Conservation (phyloP, 1,140 invertebrate species). For the Macrostomum lignano region DNA sequence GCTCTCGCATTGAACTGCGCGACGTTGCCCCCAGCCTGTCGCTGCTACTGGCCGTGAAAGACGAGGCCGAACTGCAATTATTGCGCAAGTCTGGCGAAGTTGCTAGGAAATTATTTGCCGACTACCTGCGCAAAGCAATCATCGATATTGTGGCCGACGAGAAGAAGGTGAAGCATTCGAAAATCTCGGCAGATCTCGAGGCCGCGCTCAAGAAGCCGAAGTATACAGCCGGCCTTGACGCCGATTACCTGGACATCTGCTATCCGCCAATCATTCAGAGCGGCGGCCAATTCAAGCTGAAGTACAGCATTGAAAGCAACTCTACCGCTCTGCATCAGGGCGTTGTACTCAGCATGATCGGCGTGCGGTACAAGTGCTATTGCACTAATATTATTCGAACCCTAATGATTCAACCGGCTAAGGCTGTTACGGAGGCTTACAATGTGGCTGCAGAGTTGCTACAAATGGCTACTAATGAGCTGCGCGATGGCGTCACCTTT, state of each 20-base stretch:
- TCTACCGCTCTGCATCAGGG: slow-evolving; percentile 81
- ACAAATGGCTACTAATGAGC: too few species aligned
- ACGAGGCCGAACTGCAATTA: slow-evolving; percentile 63
- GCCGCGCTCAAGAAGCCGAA: slow-evolving; percentile 50
- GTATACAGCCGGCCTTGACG: slow-evolving; percentile 50
- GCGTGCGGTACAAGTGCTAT: slow-evolving; percentile 76
- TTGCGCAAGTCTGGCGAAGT: slow-evolving; percentile 73
- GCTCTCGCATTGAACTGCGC: neutral
- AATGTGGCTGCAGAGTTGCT: too few species aligned
- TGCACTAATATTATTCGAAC: slow-evolving; percentile 93
- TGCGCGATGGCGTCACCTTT: too few species aligned
- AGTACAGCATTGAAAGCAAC: slow-evolving; percentile 63
- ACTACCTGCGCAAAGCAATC: slow-evolving; percentile 82
- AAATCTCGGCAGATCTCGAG: slow-evolving; percentile 74
- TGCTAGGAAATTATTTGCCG: slow-evolving; percentile 72
- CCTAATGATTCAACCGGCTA: slow-evolving; percentile 87
- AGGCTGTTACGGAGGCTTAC: too few species aligned
- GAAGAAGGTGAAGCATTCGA: slow-evolving; percentile 59
- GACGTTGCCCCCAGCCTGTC: slow-evolving; percentile 59
- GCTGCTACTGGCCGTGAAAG: slow-evolving; percentile 67
- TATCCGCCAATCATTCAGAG: slow-evolving; percentile 95
- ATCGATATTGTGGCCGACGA: slow-evolving; percentile 77
- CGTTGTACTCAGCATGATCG: slow-evolving; percentile 71
- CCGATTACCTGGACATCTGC: slow-evolving; percentile 65
- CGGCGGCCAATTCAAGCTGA: slow-evolving; percentile 76